phyloP scores from a whole-genome alignment of 2,113 vertebrate genomes.

The Dicentrarchus labrax region DNA sequence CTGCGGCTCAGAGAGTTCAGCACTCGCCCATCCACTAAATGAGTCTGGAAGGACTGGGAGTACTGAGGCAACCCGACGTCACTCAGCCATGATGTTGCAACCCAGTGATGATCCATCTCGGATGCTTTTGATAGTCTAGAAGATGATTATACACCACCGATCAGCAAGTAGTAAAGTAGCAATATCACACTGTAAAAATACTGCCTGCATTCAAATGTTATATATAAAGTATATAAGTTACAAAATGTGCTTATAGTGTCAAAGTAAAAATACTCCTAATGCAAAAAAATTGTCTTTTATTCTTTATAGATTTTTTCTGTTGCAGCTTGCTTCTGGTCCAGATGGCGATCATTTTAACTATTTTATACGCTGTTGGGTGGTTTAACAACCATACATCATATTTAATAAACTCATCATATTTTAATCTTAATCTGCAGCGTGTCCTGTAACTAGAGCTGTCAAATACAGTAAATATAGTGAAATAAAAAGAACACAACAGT shows the following conservation, averaged over 20 bases:
- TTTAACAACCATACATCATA: not conserved
- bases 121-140: constrained; percentile 87
- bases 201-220: no score
- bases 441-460: not conserved
- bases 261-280: no score
- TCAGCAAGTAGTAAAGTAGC: not conserved
- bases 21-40: constrained; percentile 89
- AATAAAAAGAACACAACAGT: not conserved
- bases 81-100: constrained; percentile 89
- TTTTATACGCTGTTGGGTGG: not conserved
- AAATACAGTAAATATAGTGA: not conserved
- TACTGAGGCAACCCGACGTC: constrained; percentile 90
- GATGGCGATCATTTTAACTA: no score
- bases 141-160: not conserved
- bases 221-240: no score
- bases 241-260: no score
- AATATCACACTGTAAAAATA: not conserved
- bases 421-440: not conserved
- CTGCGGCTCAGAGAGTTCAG: constrained; percentile 87
- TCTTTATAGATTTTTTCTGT: no score
- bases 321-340: no score
- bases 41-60: constrained; percentile 88
- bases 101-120: constrained; percentile 92
- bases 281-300: no score
- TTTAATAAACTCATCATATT: no score